Conservation (phyloP, 2,113 vertebrate species). For the Myiopsitta monachus region DNA sequence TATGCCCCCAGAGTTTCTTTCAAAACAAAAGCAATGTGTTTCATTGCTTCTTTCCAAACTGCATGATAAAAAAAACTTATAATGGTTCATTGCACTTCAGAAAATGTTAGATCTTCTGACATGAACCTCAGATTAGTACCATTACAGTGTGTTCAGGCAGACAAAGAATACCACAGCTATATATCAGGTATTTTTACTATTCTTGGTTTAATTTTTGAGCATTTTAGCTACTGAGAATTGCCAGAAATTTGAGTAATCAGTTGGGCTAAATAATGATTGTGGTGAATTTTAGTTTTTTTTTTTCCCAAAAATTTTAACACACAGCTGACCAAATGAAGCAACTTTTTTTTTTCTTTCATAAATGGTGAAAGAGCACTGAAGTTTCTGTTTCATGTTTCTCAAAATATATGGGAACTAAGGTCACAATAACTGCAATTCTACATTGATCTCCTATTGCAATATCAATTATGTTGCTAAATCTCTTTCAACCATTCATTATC, state of each 20-base stretch:
- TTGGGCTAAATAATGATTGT: neutral
- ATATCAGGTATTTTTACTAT: neutral
- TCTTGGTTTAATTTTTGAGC: neutral
- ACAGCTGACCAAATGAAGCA: neutral
- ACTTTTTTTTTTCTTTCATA: neutral
- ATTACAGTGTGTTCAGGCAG: neutral
- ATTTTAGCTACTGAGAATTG: neutral
- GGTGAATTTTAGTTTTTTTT: neutral
- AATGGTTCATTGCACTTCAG: conserved; percentile 34
- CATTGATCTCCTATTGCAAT: neutral
- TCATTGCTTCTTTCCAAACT: conserved; percentile 7
- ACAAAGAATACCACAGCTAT: neutral
- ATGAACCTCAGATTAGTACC: conserved; percentile 17
- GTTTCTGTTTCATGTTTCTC: neutral
- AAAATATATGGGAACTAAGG: neutral
- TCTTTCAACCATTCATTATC: neutral
- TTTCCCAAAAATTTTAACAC: neutral
- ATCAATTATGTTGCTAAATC: neutral
- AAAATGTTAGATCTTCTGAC: conserved; percentile 9
- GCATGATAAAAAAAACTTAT: conserved; percentile 21
- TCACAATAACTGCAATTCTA: neutral
- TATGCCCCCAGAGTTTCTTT: neutral
- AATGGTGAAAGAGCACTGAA: neutral
- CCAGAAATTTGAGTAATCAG: neutral
- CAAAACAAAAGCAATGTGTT: conserved; percentile 29